Percentiles rank a stretch among this genome's conserved stretches.
Evolutionary conservation across 2,797 vertebrate genomes (phyloP).

Genomic region (Falco berigora): DNA sequence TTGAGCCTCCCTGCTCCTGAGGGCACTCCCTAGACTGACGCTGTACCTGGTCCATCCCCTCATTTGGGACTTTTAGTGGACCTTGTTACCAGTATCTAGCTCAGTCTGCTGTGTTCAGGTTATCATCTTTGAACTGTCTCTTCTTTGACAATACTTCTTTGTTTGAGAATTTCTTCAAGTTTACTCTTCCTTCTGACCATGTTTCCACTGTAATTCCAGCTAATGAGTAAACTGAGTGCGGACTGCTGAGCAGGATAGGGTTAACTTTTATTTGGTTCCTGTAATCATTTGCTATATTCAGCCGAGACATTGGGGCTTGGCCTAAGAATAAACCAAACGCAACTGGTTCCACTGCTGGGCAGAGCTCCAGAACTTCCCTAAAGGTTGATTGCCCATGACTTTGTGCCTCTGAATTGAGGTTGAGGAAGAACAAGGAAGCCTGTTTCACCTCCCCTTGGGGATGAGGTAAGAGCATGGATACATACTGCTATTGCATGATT

Average conservation of each 20-base stretch:
- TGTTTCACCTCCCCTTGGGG: not conserved
- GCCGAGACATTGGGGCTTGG: not conserved
- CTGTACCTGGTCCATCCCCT: not conserved
- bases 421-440: not conserved
- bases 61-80: not conserved
- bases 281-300: not conserved
- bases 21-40: fast-evolving
- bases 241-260: not conserved
- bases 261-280: not conserved
- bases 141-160: not conserved
- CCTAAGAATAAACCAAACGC: not conserved
- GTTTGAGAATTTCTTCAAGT: not conserved
- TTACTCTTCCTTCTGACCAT: not conserved
- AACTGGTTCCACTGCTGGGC: not conserved
- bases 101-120: not conserved
- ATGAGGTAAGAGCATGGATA: not conserved
- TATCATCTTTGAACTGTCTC: not conserved
- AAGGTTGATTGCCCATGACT: not conserved
- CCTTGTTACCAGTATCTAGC: not conserved
- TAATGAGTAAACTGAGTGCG: not conserved
- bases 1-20: not conserved
- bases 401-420: not conserved
- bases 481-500: not conserved
- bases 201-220: not conserved
- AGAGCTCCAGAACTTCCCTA: not conserved